Conservation (phyloP, 37 sponge, comb jelly and placozoan genomes). For the Theonella swinhoei region DNA sequence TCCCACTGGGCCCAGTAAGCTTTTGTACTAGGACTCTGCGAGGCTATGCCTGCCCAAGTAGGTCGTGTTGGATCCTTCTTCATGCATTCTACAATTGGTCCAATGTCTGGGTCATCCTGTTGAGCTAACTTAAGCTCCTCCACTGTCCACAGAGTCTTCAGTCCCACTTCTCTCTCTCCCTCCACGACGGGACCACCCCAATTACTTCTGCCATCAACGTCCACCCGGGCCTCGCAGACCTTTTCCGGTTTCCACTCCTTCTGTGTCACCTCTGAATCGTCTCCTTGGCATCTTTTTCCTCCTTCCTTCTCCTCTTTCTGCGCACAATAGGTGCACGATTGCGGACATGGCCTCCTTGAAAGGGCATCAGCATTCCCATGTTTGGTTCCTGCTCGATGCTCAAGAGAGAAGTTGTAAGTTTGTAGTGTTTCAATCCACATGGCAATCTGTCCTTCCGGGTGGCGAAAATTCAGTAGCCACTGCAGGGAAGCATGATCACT, state of each 20-base stretch:
- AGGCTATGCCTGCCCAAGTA: not conserved
- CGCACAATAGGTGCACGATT: no score
- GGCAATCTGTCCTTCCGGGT: no score
- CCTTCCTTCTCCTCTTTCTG: no score
- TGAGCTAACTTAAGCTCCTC: not conserved
- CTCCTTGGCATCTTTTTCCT: no score
- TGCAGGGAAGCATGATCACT: no score
- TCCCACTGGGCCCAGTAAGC: conserved; percentile 25
- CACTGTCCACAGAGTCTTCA: not conserved
- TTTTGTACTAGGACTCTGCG: not conserved
- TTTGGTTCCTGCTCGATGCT: no score
- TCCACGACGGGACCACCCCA: not conserved
- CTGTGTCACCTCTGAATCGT: not conserved
- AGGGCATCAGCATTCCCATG: no score
- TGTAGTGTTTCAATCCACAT: no score
- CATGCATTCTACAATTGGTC: conserved; percentile 9
- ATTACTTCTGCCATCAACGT: not conserved
- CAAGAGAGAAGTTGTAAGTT: no score
- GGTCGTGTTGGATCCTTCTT: not conserved
- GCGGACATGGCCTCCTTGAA: no score
- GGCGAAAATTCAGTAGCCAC: no score
- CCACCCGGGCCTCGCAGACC: not conserved
- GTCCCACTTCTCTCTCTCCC: not conserved
- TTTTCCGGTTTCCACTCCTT: not conserved
- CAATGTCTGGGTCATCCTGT: not conserved